Conservation (phyloP, 1,140 invertebrate genomes). For the Drosophila littoralis region DNA sequence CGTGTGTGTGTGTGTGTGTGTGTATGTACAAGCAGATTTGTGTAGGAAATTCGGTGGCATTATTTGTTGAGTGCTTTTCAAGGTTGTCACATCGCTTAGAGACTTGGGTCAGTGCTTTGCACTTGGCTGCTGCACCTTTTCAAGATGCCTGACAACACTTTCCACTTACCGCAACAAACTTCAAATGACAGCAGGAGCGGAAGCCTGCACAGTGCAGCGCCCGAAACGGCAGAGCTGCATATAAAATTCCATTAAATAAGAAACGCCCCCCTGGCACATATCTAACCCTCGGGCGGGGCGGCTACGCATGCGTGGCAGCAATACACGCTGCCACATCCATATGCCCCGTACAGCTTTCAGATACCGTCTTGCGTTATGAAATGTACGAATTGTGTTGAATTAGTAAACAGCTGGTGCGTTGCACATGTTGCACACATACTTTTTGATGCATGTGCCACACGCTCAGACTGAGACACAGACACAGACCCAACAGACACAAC, state of each 20-base stretch:
- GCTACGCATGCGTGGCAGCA: slow-evolving; percentile 67
- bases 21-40: neutral
- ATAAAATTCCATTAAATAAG: slow-evolving; percentile 51
- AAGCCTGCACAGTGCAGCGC: slow-evolving; percentile 24
- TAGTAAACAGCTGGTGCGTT: slow-evolving; percentile 73
- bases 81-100: slow-evolving; percentile 55
- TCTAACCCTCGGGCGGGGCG: slow-evolving; percentile 29
- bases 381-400: slow-evolving; percentile 80
- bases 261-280: slow-evolving; percentile 14
- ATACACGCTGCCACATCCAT: slow-evolving; percentile 4
- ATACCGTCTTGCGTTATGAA: slow-evolving; percentile 61
- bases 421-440: slow-evolving; percentile 32
- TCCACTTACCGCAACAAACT: slow-evolving; percentile 58
- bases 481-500: slow-evolving; percentile 2
- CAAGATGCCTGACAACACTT: slow-evolving; percentile 57
- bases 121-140: slow-evolving; percentile 8
- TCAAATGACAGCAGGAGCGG: slow-evolving; percentile 21
- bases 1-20: neutral
- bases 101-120: slow-evolving; percentile 27
- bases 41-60: slow-evolving; percentile 18
- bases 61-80: slow-evolving; percentile 78
- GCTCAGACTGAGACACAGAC: slow-evolving; percentile 24
- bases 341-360: slow-evolving; percentile 8
- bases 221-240: slow-evolving; percentile 26
- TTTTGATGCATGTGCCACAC: slow-evolving; percentile 28